Percentiles rank a stretch among this genome's conserved stretches.
phyloP scores from a whole-genome alignment of 2,797 vertebrate genomes.

The Decapterus maruadsi region DNA sequence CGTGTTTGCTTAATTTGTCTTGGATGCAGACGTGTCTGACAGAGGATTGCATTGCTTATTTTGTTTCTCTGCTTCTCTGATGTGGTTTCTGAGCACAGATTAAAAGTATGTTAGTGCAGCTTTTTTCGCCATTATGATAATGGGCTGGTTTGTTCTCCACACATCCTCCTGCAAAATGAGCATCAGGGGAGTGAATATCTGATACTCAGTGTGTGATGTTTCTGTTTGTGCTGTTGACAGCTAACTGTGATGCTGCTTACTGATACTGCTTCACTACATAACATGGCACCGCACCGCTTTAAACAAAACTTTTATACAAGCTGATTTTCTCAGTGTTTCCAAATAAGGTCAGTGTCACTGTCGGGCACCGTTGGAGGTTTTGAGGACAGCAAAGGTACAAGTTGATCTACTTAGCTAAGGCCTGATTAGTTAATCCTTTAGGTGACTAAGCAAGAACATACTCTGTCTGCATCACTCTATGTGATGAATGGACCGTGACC shows the following conservation, averaged over 20 bases:
- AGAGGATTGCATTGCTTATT: background rate
- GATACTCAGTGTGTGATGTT: background rate
- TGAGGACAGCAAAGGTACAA: conserved; percentile 63
- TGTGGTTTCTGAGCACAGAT: background rate
- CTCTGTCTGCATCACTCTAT: conserved; percentile 24
- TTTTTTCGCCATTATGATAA: background rate
- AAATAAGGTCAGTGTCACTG: conserved; percentile 36
- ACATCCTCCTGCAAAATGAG: background rate
- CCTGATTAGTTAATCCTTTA: conserved; percentile 69
- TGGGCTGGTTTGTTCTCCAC: background rate
- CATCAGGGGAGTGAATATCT: background rate
- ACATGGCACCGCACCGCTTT: background rate
- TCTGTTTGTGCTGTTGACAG: background rate
- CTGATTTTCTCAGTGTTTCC: conserved; percentile 17
- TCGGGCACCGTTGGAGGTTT: conserved; percentile 42
- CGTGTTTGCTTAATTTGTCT: conserved; percentile 34
- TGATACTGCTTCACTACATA: too few relatives aligned
- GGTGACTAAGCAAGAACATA: conserved; percentile 54
- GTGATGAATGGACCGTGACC: conserved; percentile 37
- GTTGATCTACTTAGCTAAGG: conserved; percentile 72
- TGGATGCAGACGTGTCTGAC: conserved; percentile 16
- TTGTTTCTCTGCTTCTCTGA: conserved; percentile 20
- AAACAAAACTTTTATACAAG: background rate
- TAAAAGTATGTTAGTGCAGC: background rate
- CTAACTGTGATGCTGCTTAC: background rate